Conservation (phyloP, 2,797 vertebrate species). For the Anguilla pacifica region DNA sequence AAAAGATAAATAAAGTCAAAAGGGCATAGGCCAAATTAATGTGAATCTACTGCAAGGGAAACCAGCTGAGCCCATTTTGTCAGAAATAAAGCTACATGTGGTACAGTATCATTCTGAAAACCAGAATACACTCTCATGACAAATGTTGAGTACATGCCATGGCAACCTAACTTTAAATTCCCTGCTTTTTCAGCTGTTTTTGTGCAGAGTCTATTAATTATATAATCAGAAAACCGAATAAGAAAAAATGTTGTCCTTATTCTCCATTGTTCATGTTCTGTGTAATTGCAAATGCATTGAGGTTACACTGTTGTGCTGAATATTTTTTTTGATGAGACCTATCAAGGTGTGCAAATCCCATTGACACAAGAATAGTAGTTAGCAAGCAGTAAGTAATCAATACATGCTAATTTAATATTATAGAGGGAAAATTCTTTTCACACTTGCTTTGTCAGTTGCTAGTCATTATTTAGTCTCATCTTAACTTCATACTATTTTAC, state of each 20-base stretch:
- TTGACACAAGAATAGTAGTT: not conserved
- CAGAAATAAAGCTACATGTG: not conserved
- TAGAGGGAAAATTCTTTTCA: not conserved
- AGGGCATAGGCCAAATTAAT: conserved; percentile 1
- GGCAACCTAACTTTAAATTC: not conserved
- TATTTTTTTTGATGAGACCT: not conserved
- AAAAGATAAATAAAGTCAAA: conserved; percentile 47
- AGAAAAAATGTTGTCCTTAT: not conserved
- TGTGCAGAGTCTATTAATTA: not conserved
- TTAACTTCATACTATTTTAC: not conserved
- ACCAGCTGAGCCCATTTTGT: not conserved
- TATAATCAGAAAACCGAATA: not conserved
- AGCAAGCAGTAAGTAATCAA: not conserved
- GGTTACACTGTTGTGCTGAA: not conserved
- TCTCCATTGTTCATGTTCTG: not conserved
- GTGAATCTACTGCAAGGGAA: not conserved
- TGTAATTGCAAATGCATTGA: not conserved
- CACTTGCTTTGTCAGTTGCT: not conserved
- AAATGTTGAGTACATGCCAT: not conserved
- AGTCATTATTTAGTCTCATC: not conserved
- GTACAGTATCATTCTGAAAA: not conserved
- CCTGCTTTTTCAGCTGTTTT: not conserved
- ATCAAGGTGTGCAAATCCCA: not conserved
- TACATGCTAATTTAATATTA: not conserved
- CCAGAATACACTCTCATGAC: not conserved